A percentile compares a stretch with the other conserved stretches of the same genome.
phyloP scores from a whole-genome alignment of 2,797 vertebrate species.

The Ataeniobius toweri region DNA sequence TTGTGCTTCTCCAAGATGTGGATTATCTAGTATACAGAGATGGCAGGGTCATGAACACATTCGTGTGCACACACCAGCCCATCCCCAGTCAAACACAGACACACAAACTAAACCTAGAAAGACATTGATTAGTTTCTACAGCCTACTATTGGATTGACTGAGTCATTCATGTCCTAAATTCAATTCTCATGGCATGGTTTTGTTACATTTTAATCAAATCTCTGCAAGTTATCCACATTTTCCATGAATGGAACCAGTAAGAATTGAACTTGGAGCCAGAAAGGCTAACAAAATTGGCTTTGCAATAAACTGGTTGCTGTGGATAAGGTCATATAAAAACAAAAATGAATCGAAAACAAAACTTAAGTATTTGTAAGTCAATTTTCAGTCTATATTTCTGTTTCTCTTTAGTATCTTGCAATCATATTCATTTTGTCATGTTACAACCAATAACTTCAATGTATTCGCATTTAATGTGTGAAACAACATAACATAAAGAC shows the following conservation, averaged over 20 bases:
- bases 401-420: conserved; percentile 26
- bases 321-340: not conserved
- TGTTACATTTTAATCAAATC: conserved; percentile 71
- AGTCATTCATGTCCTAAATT: conserved; percentile 66
- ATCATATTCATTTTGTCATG: not conserved
- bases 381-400: conserved; percentile 31
- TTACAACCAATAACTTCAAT: not conserved
- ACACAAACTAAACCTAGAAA: conserved; percentile 10
- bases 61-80: conserved; percentile 14
- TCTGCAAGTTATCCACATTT: conserved; percentile 33
- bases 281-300: conserved; percentile 17
- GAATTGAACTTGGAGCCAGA: conserved; percentile 49
- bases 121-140: conserved; percentile 62
- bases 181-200: conserved; percentile 59
- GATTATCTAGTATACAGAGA: conserved; percentile 71
- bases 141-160: conserved; percentile 59
- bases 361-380: no score
- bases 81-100: conserved; percentile 1
- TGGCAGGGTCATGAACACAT: conserved; percentile 45
- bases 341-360: not conserved
- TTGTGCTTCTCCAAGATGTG: conserved; percentile 67
- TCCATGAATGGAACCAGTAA: conserved; percentile 47
- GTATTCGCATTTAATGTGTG: not conserved
- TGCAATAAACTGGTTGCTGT: not conserved
- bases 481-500: not conserved